phyloP scores from a whole-genome alignment of 2,113 vertebrate species.

The Muntiacus reevesi region DNA sequence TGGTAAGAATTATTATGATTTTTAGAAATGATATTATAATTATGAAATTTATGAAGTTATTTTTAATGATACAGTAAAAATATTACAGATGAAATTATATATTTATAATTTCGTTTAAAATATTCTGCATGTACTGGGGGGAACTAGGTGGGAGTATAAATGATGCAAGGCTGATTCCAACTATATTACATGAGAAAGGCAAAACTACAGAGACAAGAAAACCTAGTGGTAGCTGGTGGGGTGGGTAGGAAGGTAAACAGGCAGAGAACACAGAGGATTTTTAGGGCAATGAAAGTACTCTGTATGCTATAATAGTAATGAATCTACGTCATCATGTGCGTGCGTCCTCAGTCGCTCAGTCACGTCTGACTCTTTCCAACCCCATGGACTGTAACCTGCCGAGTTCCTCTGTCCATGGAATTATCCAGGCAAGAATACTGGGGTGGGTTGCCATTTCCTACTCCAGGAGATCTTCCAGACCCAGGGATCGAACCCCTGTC shows the following conservation, averaged over 20 bases:
- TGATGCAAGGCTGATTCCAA: not conserved
- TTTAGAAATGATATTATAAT: not conserved
- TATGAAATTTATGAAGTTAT: not conserved
- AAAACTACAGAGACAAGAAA: not conserved
- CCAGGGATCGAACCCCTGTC: not conserved
- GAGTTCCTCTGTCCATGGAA: not conserved
- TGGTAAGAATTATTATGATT: not conserved
- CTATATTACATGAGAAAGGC: not conserved
- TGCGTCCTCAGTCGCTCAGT: not conserved
- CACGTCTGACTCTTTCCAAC: not conserved
- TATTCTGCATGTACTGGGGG: not conserved
- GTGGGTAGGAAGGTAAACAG: not conserved
- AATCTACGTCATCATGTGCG: not conserved
- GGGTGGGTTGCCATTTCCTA: not conserved
- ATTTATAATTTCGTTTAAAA: not conserved
- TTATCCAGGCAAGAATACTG: not conserved
- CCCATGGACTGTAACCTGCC: not conserved
- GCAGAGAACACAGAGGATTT: not conserved
- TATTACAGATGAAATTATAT: not conserved
- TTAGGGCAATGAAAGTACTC: not conserved
- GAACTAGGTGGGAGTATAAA: not conserved
- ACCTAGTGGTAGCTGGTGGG: not conserved
- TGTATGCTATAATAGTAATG: not conserved
- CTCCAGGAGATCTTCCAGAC: not conserved
- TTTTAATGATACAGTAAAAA: not conserved